Evolutionary conservation across 2,113 vertebrate genomes (phyloP).

Genomic region (Mastomys natalensis): DNA sequence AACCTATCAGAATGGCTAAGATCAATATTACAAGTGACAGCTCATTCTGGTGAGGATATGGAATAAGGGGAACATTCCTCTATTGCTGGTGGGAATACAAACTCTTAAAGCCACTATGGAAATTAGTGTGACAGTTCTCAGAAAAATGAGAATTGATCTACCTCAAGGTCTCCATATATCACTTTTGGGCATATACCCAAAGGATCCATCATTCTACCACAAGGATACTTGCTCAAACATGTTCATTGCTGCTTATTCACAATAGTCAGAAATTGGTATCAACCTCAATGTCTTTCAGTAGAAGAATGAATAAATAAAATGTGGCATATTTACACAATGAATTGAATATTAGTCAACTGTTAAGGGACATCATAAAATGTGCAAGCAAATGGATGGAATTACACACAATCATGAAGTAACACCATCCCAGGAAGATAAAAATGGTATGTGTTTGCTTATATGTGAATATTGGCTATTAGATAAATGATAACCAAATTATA

Average conservation of each 20-base stretch:
- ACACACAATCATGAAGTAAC: not conserved
- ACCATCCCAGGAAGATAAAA: not conserved
- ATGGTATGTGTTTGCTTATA: not conserved
- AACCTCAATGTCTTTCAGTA: not conserved
- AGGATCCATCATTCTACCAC: not conserved
- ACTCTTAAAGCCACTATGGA: not conserved
- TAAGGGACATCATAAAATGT: not conserved
- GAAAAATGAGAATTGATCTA: not conserved
- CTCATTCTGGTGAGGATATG: not conserved
- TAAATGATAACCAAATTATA: not conserved
- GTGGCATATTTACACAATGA: not conserved
- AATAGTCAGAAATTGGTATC: not conserved
- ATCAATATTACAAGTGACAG: not conserved
- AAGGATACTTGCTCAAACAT: not conserved
- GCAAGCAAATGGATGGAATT: not conserved
- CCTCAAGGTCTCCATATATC: not conserved
- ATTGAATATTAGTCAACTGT: not conserved
- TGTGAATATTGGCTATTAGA: not conserved
- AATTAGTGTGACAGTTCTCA: not conserved
- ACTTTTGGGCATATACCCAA: not conserved
- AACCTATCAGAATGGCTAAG: not conserved
- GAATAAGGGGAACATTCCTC: not conserved
- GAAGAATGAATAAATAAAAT: not conserved
- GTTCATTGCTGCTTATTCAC: not conserved
- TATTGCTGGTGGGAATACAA: not conserved